Evolutionary conservation across 1,140 invertebrate species (phyloP).

Genomic region (Pseudomyrmex flavicornis): DNA sequence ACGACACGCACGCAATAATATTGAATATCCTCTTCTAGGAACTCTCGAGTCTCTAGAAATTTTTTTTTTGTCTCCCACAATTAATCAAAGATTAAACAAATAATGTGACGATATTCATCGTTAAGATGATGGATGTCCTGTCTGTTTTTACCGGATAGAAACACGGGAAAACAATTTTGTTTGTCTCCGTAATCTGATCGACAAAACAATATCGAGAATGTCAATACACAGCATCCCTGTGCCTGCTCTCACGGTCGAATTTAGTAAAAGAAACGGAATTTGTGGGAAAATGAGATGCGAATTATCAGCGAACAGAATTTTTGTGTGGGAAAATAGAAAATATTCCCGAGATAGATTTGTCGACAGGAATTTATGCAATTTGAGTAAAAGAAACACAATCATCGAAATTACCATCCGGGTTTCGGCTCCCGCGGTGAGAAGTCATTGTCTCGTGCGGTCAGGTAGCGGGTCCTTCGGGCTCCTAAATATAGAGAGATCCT

Average conservation of each 20-base stretch:
- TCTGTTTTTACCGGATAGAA: constrained; percentile 18
- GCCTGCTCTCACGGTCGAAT: too few relatives aligned
- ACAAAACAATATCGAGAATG: not conserved
- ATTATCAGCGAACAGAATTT: too few relatives aligned
- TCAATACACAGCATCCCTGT: too few relatives aligned
- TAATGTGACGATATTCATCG: constrained; percentile 74
- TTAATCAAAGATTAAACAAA: constrained; percentile 50
- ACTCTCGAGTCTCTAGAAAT: not conserved
- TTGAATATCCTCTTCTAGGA: not conserved
- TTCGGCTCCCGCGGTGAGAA: constrained; percentile 48
- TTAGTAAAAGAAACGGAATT: not conserved
- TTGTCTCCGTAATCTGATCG: constrained; percentile 57
- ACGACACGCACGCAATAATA: too few relatives aligned
- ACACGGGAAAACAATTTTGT: constrained; percentile 47
- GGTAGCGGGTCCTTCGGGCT: constrained; percentile 54
- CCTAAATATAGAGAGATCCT: constrained; percentile 25
- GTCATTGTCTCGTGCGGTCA: constrained; percentile 70
- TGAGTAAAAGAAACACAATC: constrained; percentile 20
- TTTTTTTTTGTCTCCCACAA: not conserved
- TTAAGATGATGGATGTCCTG: constrained; percentile 76
- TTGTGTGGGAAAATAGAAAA: not conserved
- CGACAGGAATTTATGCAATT: constrained; percentile 4
- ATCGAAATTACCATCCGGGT: not conserved
- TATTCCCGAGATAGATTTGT: not conserved
- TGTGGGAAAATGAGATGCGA: not conserved